These are phyloP conservation scores for Osmoderma eremita DNA, from an alignment of 2,888 invertebrate genomes.

Conservation along the genomic window DNA sequence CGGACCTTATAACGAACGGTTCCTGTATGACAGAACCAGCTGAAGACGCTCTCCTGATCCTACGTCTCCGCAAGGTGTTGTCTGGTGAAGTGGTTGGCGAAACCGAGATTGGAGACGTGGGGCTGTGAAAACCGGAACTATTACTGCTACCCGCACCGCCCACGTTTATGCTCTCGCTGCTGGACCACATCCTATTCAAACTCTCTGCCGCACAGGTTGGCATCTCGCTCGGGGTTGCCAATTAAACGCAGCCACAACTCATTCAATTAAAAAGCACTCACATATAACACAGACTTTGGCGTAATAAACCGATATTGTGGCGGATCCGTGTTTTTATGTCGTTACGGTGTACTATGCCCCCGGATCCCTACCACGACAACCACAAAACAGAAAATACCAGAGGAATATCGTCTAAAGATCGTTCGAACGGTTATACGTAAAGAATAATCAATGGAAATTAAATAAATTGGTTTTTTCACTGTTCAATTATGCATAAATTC, in stretches of 20 bases:
- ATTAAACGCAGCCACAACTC: too few species aligned
- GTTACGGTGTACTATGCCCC: slow-evolving; percentile 36
- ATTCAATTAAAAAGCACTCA: neutral
- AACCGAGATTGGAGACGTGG: slow-evolving; percentile 63
- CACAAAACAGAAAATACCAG: slow-evolving; percentile 11
- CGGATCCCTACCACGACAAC: slow-evolving; percentile 34
- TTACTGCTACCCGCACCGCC: slow-evolving; percentile 60
- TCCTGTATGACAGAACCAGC: slow-evolving; percentile 71
- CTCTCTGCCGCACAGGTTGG: slow-evolving; percentile 76
- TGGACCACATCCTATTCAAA: slow-evolving; percentile 67
- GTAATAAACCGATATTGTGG: slow-evolving; percentile 30
- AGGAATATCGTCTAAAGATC: slow-evolving; percentile 1
- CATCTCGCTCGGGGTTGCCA: slow-evolving; percentile 62
- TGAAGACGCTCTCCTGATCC: slow-evolving; percentile 66
- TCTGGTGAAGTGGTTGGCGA: slow-evolving; percentile 69
- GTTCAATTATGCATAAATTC: too few species aligned
- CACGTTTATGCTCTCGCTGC: slow-evolving; percentile 66
- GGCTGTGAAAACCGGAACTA: slow-evolving; percentile 61
- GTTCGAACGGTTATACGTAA: slow-evolving; percentile 2
- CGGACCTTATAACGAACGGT: slow-evolving; percentile 63
- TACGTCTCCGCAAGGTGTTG: slow-evolving; percentile 63
- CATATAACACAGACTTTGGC: slow-evolving; percentile 18
- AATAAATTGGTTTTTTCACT: too few species aligned
- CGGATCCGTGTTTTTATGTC: slow-evolving; percentile 31
- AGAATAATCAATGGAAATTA: neutral